Evolutionary conservation across 2,113 vertebrate genomes (phyloP).

Genomic region (Zootoca vivipara): DNA sequence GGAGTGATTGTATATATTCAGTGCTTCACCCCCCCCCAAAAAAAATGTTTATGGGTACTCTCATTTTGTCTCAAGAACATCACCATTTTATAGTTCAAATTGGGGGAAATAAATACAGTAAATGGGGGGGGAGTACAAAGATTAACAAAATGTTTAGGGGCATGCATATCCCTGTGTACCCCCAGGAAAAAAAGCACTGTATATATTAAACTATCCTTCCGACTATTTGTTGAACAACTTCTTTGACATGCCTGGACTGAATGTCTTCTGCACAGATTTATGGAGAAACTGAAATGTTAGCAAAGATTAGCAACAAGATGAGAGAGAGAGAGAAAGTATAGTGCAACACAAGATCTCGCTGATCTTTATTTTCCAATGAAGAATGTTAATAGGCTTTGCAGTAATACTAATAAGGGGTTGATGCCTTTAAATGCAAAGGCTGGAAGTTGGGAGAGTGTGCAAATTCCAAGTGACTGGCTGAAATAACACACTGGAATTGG

Average conservation of each 20-base stretch:
- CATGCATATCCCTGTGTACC: no score
- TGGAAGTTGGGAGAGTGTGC: background rate
- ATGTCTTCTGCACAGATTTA: conserved; percentile 44
- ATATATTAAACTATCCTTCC: conserved; percentile 30
- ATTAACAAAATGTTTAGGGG: no score
- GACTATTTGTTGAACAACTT: conserved; percentile 38
- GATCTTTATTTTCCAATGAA: conserved; percentile 62
- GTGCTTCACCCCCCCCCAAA: no score
- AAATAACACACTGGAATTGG: conserved; percentile 63
- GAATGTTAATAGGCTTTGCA: conserved; percentile 54
- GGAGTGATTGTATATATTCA: conserved; percentile 28
- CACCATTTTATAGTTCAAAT: no score
- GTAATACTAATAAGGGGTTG: conserved; percentile 43
- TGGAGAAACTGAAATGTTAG: conserved; percentile 37
- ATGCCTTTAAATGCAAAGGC: conserved; percentile 57
- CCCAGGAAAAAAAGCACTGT: no score
- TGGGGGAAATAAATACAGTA: no score
- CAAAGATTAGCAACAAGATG: conserved; percentile 20
- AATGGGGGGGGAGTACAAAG: no score
- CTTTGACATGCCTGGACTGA: conserved; percentile 35
- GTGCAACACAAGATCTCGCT: background rate
- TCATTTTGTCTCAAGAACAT: no score
- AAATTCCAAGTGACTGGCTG: conserved; percentile 55
- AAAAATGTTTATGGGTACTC: no score
- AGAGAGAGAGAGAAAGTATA: background rate